A percentile compares a stretch with the other conserved stretches of the same genome.
These are phyloP conservation scores for Aphidoletes aphidimyza DNA, from an alignment of 2,888 invertebrate genomes.

Conservation along the genomic window DNA sequence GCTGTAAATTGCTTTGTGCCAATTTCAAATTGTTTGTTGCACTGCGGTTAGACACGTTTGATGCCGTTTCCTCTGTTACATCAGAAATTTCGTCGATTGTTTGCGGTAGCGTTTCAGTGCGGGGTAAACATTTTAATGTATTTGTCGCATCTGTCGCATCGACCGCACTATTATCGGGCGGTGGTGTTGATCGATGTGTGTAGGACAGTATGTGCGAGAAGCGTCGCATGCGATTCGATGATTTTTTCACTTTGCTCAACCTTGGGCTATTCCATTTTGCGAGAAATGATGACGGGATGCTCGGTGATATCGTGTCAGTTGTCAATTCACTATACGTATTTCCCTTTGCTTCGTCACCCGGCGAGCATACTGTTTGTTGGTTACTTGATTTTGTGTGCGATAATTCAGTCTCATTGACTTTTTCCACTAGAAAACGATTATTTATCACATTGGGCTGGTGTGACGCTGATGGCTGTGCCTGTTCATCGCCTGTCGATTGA, in stretches of 20 bases:
- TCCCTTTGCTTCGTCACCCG: constrained; percentile 10
- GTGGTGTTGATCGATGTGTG: constrained; percentile 56
- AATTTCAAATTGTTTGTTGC: neutral
- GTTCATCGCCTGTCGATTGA: neutral
- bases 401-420: constrained; percentile 63
- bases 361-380: neutral
- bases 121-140: neutral
- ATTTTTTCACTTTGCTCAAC: constrained; percentile 59
- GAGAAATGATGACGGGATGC: constrained; percentile 55
- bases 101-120: neutral
- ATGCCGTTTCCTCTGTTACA: neutral
- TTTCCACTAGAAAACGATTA: constrained; percentile 65
- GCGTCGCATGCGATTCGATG: constrained; percentile 63
- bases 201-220: constrained; percentile 66
- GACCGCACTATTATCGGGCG: neutral
- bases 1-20: neutral
- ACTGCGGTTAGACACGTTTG: neutral
- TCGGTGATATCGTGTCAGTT: constrained; percentile 12
- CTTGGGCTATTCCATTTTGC: constrained; percentile 56
- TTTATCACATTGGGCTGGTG: constrained; percentile 59
- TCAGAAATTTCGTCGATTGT: neutral
- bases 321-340: constrained; percentile 55
- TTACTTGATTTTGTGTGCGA: neutral
- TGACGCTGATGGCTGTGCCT: neutral
- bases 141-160: neutral